phyloP scores from a whole-genome alignment of 2,113 vertebrate genomes.

The Poicephalus meyeri region DNA sequence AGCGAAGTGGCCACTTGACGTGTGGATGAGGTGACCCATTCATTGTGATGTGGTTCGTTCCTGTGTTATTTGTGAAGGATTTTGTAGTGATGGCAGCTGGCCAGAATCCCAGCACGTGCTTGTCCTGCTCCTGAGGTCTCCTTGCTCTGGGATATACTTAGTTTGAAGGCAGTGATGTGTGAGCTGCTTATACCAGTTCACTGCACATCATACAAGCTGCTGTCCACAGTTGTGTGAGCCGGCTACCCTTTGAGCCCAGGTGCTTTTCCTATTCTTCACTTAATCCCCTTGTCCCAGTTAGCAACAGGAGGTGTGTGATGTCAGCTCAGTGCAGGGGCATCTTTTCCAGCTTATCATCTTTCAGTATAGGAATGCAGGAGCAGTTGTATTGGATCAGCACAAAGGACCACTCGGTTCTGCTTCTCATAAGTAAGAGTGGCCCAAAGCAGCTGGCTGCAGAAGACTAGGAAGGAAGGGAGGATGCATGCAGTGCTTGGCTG shows the following conservation, averaged over 20 bases:
- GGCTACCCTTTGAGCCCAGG: rapidly evolving
- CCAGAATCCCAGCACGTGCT: background rate
- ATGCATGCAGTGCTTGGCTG: background rate
- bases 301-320: background rate
- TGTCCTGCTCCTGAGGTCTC: background rate
- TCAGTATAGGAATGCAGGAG: too few species aligned
- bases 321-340: background rate
- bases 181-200: background rate
- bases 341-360: background rate
- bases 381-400: rapidly evolving
- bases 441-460: background rate
- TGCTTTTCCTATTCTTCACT: rapidly evolving
- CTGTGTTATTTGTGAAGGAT: background rate
- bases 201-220: background rate
- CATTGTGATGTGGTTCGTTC: rapidly evolving
- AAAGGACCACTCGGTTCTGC: rapidly evolving
- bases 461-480: background rate
- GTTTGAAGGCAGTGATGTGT: background rate
- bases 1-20: background rate
- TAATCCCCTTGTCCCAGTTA: too few species aligned
- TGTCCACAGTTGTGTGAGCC: rapidly evolving
- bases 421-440: background rate
- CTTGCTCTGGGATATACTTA: background rate
- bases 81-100: background rate
- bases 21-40: rapidly evolving